phyloP scores from a whole-genome alignment of 2,797 vertebrate species.

The Allobates femoralis region DNA sequence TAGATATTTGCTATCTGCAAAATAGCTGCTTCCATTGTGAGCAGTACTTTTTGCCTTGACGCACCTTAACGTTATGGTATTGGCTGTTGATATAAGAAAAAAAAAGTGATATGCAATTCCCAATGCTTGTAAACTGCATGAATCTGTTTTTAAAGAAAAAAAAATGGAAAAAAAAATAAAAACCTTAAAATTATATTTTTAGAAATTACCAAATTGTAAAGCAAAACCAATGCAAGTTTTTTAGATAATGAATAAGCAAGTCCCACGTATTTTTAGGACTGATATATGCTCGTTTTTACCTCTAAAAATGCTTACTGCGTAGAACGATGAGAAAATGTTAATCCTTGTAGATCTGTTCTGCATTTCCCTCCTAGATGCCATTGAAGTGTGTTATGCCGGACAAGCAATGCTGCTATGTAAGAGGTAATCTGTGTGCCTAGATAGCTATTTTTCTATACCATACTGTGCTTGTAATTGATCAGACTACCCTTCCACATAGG shows the following conservation, averaged over 20 bases:
- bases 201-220: constrained; percentile 15
- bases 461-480: background rate
- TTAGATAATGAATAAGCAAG: constrained; percentile 14
- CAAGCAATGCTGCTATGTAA: constrained; percentile 45
- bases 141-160: background rate
- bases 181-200: background rate
- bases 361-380: constrained; percentile 35
- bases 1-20: background rate
- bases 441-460: constrained; percentile 24
- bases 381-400: constrained; percentile 12
- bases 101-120: background rate
- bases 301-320: background rate
- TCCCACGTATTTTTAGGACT: background rate
- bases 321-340: background rate
- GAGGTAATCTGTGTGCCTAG: constrained; percentile 34
- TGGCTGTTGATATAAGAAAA: background rate
- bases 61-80: background rate
- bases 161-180: background rate
- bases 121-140: background rate
- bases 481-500: background rate
- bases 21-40: background rate
- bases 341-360: constrained; percentile 6
- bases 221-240: constrained; percentile 39
- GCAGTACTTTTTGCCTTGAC: background rate
- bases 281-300: background rate